Evolutionary conservation across 2,797 vertebrate species (phyloP), one percentile per base, ranked within the genome.

Genomic region (Cichlasoma orientale): DNA sequence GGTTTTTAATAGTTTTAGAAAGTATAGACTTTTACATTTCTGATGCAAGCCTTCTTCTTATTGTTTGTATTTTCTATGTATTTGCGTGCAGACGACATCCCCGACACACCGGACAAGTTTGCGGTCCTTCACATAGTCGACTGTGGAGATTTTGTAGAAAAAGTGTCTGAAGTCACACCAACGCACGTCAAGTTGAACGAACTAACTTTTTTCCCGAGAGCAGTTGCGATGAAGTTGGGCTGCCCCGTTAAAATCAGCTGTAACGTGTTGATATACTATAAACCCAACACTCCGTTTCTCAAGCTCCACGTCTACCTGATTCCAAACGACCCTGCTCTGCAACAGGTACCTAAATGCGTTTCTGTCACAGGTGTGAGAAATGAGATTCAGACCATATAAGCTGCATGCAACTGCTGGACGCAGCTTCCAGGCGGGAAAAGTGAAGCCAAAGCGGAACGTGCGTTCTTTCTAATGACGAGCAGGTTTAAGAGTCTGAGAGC

Each of bases 121-220:
- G 57, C 71, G 9, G 77, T 82, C 7, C 66, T 82, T 1, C 86
- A 85, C 73, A 50, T 82, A 23, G 38, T 70, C 0, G 54, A 54
- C 38, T 78, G 31, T 53, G 85, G 85, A 69, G 77, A 79, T 14
- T 59, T 50, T 52, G 21, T 87, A 29, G 86, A 87, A 55, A 14
- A 57, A 52, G 78, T 1, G 44, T 53, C 29, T 0, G 52, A 16
- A 29, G 78, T 83, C 75, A 85, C 80, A 21, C 3, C 59, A 8
- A 74, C 80, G 3, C 83, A 88, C 18, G 56, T 88, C 23, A 85
- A 58, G 54, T 31, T 85, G 36, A 29, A 10, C 0, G 25, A 85
- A 3, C 59, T 72, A 2, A 2, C 7, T 50, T 82, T 82, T 52
- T 80, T 78, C 13, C 63, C 63, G 0, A 50, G 29, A 50, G 41